Conservation (phyloP, 2,888 invertebrate species). For the Temnothorax unifasciatus region DNA sequence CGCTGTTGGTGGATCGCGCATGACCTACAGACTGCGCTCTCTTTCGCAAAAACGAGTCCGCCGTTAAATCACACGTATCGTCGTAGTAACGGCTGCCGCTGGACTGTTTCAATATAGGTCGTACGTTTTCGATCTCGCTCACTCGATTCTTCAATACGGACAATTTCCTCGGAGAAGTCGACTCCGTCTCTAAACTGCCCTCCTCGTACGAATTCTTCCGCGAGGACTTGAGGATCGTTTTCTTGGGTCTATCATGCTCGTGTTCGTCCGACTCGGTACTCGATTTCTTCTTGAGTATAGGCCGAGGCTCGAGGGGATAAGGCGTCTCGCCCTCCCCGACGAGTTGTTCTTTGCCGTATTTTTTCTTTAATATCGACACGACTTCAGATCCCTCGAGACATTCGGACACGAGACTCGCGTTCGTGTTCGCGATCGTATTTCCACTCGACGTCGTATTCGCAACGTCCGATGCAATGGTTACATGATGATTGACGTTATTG, state of each 20-base stretch:
- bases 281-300: conserved; percentile 95
- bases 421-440: conserved; percentile 85
- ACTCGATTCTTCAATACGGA: conserved; percentile 88
- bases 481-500: conserved; percentile 89
- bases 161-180: conserved; percentile 88
- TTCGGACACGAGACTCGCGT: conserved; percentile 85
- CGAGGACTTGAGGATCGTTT: conserved; percentile 92
- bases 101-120: conserved; percentile 90
- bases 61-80: conserved; percentile 87
- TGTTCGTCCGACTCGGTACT: conserved; percentile 92
- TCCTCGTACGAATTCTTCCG: conserved; percentile 90
- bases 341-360: conserved; percentile 91
- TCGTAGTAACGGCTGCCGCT: conserved; percentile 86
- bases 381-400: conserved; percentile 88
- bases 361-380: conserved; percentile 94
- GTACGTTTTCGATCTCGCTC: conserved; percentile 87
- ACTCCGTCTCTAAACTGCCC: conserved; percentile 87
- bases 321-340: no score
- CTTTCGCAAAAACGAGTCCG: conserved; percentile 82
- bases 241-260: conserved; percentile 90
- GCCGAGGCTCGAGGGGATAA: conserved; percentile 87
- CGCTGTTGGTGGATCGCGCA: conserved; percentile 74
- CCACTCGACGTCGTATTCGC: conserved; percentile 86
- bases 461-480: conserved; percentile 90
- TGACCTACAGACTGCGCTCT: conserved; percentile 83